These are phyloP conservation scores for Magallana gigas DNA, from an alignment of 1,140 invertebrate genomes.

Conservation along the genomic window DNA sequence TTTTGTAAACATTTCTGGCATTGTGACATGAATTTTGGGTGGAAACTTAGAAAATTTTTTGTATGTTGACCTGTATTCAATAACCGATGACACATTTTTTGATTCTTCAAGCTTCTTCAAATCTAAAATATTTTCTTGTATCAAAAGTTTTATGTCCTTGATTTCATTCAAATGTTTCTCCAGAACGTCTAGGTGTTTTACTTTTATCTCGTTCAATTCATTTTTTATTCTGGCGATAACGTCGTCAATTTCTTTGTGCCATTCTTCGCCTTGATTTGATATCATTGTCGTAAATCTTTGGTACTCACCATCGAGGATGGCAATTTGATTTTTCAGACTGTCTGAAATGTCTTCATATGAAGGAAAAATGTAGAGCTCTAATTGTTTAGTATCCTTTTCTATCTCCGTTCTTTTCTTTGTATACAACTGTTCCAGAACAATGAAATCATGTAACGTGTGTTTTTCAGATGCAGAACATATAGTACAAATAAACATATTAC, in stretches of 20 bases:
- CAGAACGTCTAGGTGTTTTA: background rate
- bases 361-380: background rate
- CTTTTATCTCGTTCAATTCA: background rate
- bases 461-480: background rate
- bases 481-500: background rate
- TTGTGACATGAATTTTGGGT: background rate
- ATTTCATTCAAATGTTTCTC: background rate
- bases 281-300: background rate
- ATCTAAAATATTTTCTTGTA: background rate
- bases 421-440: background rate
- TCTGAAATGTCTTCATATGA: background rate
- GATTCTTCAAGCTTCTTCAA: background rate
- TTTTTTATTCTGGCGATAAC: background rate
- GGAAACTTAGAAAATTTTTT: background rate
- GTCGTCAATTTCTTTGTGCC: background rate
- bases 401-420: background rate
- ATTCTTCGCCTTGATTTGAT: background rate
- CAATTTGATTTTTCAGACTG: background rate
- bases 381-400: no score
- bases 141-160: background rate
- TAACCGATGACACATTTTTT: background rate
- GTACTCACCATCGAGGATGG: background rate
- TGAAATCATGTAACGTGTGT: background rate
- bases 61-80: background rate
- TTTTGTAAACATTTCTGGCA: background rate